Evolutionary conservation across 2,888 invertebrate species (phyloP).

Genomic region (Himalopsyche tibetana): DNA sequence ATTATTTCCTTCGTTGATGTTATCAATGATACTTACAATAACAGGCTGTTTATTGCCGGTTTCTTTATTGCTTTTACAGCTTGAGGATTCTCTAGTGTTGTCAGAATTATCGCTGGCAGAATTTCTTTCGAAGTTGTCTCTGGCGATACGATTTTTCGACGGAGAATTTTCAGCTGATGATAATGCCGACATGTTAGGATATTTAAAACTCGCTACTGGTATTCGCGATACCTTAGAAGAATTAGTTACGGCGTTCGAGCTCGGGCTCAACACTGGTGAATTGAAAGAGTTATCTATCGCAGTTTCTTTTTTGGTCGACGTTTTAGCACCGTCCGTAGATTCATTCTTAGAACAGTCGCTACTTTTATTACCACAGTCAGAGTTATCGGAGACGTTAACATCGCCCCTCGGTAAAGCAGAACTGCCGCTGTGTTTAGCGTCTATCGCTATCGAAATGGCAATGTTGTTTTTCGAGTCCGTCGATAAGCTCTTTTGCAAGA

Average conservation of each 20-base stretch:
- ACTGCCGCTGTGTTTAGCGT: constrained; percentile 47
- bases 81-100: constrained; percentile 65
- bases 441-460: constrained; percentile 64
- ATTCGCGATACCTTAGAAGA: constrained; percentile 72
- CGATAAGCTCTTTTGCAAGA: constrained; percentile 73
- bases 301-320: constrained; percentile 29
- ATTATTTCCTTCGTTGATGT: constrained; percentile 66
- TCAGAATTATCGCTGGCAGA: constrained; percentile 71
- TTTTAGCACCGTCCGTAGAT: constrained; percentile 65
- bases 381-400: constrained; percentile 27
- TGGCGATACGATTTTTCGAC: constrained; percentile 59
- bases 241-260: constrained; percentile 65
- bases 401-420: constrained; percentile 39
- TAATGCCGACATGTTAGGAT: constrained; percentile 70
- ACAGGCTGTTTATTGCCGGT: constrained; percentile 61
- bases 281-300: constrained; percentile 58
- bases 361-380: constrained; percentile 67
- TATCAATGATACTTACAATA: constrained; percentile 61
- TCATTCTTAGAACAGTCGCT: constrained; percentile 65
- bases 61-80: constrained; percentile 58
- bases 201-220: constrained; percentile 74
- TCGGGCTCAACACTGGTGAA: constrained; percentile 68
- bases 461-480: constrained; percentile 70
- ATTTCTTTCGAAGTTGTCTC: constrained; percentile 60
- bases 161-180: constrained; percentile 65